Conservation (phyloP, 1,140 invertebrate genomes). For the Metopolophium dirhodum region DNA sequence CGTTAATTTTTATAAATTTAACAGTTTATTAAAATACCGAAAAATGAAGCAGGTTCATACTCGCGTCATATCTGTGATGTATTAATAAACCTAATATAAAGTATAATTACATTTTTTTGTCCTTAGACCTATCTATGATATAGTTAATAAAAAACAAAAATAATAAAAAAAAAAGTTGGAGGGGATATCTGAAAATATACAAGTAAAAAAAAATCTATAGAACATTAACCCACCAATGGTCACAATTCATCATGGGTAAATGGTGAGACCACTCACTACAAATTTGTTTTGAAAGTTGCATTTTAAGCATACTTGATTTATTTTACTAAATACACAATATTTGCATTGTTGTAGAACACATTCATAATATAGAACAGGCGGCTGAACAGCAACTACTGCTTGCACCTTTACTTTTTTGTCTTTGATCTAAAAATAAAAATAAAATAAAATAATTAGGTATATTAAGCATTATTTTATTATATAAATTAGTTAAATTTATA, state of each 20-base stretch:
- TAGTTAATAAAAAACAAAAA: slow-evolving; percentile 7
- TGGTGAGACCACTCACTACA: slow-evolving; percentile 23
- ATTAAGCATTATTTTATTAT: neutral
- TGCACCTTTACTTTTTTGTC: slow-evolving; percentile 92
- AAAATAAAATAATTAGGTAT: neutral
- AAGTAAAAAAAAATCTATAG: slow-evolving; percentile 49
- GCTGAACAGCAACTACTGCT: slow-evolving; percentile 91
- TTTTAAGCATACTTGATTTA: slow-evolving; percentile 43
- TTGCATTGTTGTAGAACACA: slow-evolving; percentile 43
- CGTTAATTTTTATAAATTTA: slow-evolving; percentile 19
- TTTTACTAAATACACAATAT: slow-evolving; percentile 40
- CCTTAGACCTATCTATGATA: slow-evolving; percentile 22
- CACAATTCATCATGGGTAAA: slow-evolving; percentile 29
- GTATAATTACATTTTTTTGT: slow-evolving; percentile 49
- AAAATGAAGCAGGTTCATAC: neutral
- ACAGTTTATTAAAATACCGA: slow-evolving; percentile 10
- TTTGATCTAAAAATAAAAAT: slow-evolving; percentile 79
- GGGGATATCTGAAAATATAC: slow-evolving; percentile 55
- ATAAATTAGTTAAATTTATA: neutral
- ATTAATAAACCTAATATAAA: slow-evolving; percentile 30
- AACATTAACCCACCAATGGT: slow-evolving; percentile 46
- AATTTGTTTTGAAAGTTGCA: slow-evolving; percentile 34
- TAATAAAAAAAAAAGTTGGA: slow-evolving; percentile 53
- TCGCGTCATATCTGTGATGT: slow-evolving; percentile 12
- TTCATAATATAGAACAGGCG: slow-evolving; percentile 86